These are phyloP conservation scores for Pecten maximus DNA, from an alignment of 2,888 invertebrate genomes.

Conservation along the genomic window DNA sequence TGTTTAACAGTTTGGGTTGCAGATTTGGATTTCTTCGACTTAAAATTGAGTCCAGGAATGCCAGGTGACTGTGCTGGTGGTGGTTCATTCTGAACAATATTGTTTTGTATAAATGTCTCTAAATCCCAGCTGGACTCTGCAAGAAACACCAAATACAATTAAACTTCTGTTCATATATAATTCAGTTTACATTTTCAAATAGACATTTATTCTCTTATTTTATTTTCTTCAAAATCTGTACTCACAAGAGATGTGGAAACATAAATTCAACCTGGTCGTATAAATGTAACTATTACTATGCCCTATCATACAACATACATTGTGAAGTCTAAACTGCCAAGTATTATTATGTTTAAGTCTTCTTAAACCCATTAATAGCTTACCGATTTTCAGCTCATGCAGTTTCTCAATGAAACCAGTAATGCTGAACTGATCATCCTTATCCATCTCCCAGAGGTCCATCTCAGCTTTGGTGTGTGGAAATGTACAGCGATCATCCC, in stretches of 20 bases:
- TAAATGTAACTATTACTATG: too few relatives aligned
- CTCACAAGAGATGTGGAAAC: too few relatives aligned
- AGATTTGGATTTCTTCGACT: conserved; percentile 12
- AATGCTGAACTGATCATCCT: conserved; percentile 68
- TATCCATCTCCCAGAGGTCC: conserved; percentile 73
- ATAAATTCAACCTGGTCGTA: too few relatives aligned
- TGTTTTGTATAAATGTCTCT: not conserved
- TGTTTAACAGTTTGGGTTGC: not conserved
- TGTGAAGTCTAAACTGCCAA: too few relatives aligned
- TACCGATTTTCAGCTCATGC: conserved; percentile 59
- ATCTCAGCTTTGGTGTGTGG: conserved; percentile 72
- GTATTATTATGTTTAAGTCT: too few relatives aligned
- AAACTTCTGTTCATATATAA: too few relatives aligned
- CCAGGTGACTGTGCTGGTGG: not conserved
- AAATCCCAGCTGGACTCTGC: conserved; percentile 2
- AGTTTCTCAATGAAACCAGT: conserved; percentile 68
- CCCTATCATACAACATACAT: too few relatives aligned
- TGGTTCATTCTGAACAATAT: conserved; percentile 17
- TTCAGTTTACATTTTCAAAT: too few relatives aligned
- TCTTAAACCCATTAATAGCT: conserved; percentile 42
- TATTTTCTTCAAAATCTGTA: too few relatives aligned
- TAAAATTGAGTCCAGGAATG: not conserved
- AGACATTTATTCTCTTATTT: too few relatives aligned
- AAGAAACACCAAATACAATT: not conserved
- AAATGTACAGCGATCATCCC: conserved; percentile 74